A percentile compares a stretch with the other conserved stretches of the same genome.
Evolutionary conservation across 2,113 vertebrate species (phyloP).

Genomic region (Melozone crissalis): DNA sequence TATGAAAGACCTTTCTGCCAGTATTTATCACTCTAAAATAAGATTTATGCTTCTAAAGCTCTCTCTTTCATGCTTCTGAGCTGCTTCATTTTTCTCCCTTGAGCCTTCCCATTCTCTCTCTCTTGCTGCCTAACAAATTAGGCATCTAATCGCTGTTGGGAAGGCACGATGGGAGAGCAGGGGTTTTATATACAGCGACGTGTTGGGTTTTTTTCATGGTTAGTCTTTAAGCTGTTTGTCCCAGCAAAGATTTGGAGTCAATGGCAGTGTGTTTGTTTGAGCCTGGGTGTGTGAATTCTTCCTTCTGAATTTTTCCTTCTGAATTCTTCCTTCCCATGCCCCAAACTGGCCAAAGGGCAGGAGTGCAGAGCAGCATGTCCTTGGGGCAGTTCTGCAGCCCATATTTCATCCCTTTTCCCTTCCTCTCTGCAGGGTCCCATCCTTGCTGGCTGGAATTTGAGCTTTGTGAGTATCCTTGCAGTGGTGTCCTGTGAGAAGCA

Average conservation of each 20-base stretch:
- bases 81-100: slow-evolving; percentile 46
- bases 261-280: neutral
- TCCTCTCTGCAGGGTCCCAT: neutral
- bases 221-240: slow-evolving; percentile 1
- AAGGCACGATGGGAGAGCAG: neutral
- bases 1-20: slow-evolving; percentile 36
- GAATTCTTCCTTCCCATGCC: neutral
- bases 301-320: neutral
- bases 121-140: slow-evolving; percentile 60
- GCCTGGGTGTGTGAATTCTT: neutral
- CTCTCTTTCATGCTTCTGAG: slow-evolving; percentile 35
- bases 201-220: neutral
- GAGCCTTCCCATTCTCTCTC: slow-evolving; percentile 47
- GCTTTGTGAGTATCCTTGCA: neutral
- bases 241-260: neutral
- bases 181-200: neutral
- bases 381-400: neutral
- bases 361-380: neutral
- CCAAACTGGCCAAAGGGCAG: neutral
- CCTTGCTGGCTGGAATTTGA: neutral
- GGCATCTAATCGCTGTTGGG: slow-evolving; percentile 52
- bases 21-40: slow-evolving; percentile 31
- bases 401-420: neutral
- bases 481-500: neutral
- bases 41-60: slow-evolving; percentile 55